phyloP scores from a whole-genome alignment of 2,888 invertebrate genomes.

The Esperia sulphurella region DNA sequence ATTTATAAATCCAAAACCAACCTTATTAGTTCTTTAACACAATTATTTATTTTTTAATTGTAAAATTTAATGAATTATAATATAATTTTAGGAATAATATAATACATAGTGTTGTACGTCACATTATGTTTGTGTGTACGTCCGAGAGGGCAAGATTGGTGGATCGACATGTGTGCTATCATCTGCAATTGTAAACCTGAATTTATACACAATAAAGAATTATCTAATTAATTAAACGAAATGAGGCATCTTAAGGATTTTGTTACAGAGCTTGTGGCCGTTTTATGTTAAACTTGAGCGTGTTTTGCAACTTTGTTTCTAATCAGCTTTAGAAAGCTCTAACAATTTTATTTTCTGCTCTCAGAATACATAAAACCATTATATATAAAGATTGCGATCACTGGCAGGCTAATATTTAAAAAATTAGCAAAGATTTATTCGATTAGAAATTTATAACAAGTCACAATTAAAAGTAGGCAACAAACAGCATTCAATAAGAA shows the following conservation, averaged over 20 bases:
- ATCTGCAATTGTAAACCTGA: too few species aligned
- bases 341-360: background rate
- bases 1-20: constrained; percentile 1
- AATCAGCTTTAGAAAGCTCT: background rate
- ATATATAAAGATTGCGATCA: background rate
- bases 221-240: too few species aligned
- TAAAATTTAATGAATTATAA: too few species aligned
- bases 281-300: too few species aligned
- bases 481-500: constrained; percentile 36
- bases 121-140: too few species aligned
- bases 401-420: too few species aligned
- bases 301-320: background rate
- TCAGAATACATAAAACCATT: background rate
- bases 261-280: background rate
- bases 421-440: constrained; percentile 29
- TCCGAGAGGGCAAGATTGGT: too few species aligned
- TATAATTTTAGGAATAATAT: too few species aligned
- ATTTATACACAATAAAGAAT: too few species aligned
- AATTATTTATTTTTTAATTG: too few species aligned
- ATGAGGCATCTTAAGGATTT: background rate
- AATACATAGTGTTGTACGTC: too few species aligned
- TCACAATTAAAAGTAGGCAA: constrained; percentile 45
- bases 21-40: background rate
- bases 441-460: constrained; percentile 64
- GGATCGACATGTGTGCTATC: too few species aligned